A percentile compares a stretch with the other conserved stretches of the same genome.
Conservation (phyloP, 1,140 invertebrate species). For the Caenorhabditis elegans region DNA sequence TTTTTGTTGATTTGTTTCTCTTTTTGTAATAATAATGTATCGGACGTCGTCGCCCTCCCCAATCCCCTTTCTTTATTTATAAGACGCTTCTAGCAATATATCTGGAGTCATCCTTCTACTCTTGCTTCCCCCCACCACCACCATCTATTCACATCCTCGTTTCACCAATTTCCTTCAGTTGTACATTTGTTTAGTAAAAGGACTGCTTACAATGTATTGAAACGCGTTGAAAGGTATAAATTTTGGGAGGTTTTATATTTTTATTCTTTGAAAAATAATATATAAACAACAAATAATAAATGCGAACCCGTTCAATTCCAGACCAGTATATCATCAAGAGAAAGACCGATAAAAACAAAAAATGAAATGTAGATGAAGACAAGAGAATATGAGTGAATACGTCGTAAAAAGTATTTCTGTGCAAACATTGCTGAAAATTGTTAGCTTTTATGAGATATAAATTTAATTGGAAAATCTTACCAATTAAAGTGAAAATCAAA, state of each 20-base stretch:
- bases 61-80: conserved; percentile 1
- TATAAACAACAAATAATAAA: neutral
- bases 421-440: conserved; percentile 25
- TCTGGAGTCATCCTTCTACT: neutral
- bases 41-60: too few relatives aligned
- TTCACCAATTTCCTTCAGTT: neutral
- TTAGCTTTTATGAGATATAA: neutral
- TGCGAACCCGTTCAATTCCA: conserved; percentile 25
- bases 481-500: neutral
- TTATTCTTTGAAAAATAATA: neutral
- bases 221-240: neutral
- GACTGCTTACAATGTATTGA: neutral
- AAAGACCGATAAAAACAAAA: conserved; percentile 4
- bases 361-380: conserved; percentile 14
- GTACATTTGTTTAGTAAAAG: neutral
- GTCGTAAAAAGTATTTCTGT: conserved; percentile 11
- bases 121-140: too few relatives aligned
- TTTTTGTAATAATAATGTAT: conserved; percentile 7
- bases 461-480: neutral
- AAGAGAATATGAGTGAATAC: neutral
- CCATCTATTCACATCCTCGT: too few relatives aligned
- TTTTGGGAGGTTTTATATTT: neutral
- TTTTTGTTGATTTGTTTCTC: neutral
- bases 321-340: conserved; percentile 14
- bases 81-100: neutral